Evolutionary conservation across 2,113 vertebrate genomes (phyloP).

Genomic region (Trinectes maculatus): DNA sequence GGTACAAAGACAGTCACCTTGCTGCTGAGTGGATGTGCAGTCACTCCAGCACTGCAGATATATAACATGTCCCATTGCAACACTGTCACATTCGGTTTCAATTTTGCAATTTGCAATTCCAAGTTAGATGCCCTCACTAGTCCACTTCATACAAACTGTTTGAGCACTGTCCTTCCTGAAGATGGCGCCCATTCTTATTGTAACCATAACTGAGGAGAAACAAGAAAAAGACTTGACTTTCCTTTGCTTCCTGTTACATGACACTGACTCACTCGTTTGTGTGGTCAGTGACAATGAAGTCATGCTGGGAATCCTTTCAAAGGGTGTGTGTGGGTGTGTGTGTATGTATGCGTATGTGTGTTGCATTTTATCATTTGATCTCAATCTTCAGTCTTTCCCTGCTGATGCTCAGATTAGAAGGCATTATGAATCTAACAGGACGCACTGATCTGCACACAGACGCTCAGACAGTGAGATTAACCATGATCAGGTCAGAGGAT

Average conservation of each 20-base stretch:
- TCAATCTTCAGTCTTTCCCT: neutral
- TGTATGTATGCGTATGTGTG: neutral
- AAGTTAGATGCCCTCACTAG: neutral
- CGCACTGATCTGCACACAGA: constrained; percentile 15
- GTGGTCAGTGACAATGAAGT: constrained; percentile 44
- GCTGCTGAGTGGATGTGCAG: neutral
- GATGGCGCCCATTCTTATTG: constrained; percentile 24
- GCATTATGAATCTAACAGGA: constrained; percentile 46
- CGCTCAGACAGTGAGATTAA: constrained; percentile 42
- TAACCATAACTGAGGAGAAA: neutral
- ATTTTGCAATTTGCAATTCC: neutral
- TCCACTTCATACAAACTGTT: neutral
- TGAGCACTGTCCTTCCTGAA: neutral
- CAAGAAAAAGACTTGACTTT: neutral
- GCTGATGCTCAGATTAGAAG: constrained; percentile 41
- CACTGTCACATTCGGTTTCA: neutral
- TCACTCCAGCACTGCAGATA: neutral
- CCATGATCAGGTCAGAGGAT: too few species aligned
- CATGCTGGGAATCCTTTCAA: constrained; percentile 12
- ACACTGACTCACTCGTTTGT: constrained; percentile 29
- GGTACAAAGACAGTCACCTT: constrained; percentile 18
- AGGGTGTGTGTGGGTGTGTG: neutral
- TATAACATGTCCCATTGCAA: neutral
- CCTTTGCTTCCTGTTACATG: constrained; percentile 25
- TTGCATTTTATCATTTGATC: neutral